These are phyloP conservation scores for Aphrophora alni DNA, from an alignment of 2,888 invertebrate species.

Conservation along the genomic window DNA sequence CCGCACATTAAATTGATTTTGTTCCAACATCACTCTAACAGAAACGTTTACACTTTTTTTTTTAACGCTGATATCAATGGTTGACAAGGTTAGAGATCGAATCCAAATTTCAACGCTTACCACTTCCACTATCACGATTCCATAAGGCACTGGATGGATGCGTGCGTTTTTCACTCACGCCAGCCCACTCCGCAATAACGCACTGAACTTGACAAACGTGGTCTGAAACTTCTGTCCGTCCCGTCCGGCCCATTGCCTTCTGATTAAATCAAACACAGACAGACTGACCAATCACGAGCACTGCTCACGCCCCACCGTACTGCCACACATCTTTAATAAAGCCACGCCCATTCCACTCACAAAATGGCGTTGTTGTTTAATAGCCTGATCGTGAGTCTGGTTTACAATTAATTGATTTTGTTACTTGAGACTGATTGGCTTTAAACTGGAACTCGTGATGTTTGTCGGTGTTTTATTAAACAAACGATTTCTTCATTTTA, in stretches of 20 bases:
- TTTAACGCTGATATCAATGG: too few species aligned
- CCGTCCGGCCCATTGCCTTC: not conserved
- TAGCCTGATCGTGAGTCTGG: not conserved
- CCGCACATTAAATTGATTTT: too few species aligned
- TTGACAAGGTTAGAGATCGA: too few species aligned
- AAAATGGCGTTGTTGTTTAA: not conserved
- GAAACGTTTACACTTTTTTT: too few species aligned
- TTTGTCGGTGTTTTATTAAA: not conserved
- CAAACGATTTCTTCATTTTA: not conserved
- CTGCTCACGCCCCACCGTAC: not conserved
- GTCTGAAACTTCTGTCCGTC: not conserved
- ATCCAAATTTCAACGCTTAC: not conserved
- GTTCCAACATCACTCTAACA: too few species aligned
- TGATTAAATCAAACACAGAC: not conserved
- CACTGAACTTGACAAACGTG: not conserved
- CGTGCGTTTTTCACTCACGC: slow-evolving; percentile 6
- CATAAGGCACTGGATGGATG: slow-evolving; percentile 3
- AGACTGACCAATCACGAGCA: not conserved
- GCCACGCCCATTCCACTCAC: not conserved
- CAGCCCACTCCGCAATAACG: not conserved
- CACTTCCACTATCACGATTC: not conserved
- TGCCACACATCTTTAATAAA: too few species aligned
- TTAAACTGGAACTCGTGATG: not conserved
- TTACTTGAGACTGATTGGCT: not conserved
- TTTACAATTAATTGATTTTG: not conserved